Base-by-base conservation (phyloP, 2,113 vertebrate species). In the Odontophorus gujanensis region DNA sequence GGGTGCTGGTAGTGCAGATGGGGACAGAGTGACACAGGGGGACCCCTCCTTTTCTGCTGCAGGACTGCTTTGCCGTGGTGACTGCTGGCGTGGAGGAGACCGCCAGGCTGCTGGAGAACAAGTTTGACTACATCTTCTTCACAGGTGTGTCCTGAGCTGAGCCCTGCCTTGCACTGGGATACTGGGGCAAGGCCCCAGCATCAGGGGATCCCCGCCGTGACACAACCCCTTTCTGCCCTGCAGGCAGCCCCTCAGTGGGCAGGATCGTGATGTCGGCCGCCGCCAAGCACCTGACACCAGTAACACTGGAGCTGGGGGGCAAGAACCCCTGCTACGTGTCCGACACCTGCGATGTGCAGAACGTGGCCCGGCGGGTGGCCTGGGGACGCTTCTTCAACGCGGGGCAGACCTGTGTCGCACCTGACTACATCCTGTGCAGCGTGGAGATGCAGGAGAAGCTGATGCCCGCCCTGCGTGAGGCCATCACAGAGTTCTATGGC, bases 241-340 rank as follows among this genome's bases (percentile, higher is more conserved):
- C 93, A 97, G 97, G 97, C 62, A 97, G 87, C 59, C 3, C 86
- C 12, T 1, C 9, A 0, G 95, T 98, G 36, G 98, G 97, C 9
- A 98, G 40, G 92, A 81, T 91, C 0, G 59, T 99, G 34, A 98
- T 99, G 96, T 93, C 95, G 2, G 98, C 99, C 0, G 99, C 99
- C 0, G 95, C 98, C 2, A 89, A 98, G 77, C 97, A 99, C 88
- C 91, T 99, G 85, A 98, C 99, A 0, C 99, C 99, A 0, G 80
- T 99, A 90, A 99, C 98, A 0, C 96, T 99, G 97, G 99, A 99
- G 96, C 98, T 99, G 87, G 99, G 99, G 4, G 98, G 99, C 53
- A 99, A 99, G 97, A 98, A 98, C 96, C 99, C 99, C 20, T 99
- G 99, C 87, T 97, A 99, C 1, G 97, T 99, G 63, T 98, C 98